phyloP scores from a whole-genome alignment of 2,888 invertebrate genomes.

The Pseudococcus longispinus region DNA sequence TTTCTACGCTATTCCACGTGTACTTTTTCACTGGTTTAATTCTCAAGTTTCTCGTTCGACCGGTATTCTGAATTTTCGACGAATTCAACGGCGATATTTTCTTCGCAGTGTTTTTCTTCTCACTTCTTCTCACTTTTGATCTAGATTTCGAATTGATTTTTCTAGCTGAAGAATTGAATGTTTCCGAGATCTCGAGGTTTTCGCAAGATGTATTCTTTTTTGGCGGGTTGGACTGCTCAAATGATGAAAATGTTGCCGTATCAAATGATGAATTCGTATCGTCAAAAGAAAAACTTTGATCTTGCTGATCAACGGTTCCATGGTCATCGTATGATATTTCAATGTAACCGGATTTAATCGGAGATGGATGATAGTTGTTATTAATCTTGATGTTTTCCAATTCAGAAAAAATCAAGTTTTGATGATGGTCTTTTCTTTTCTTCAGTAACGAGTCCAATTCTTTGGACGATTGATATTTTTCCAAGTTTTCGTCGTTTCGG shows the following conservation, averaged over 20 bases:
- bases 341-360: neutral
- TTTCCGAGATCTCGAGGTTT: neutral
- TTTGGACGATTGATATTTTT: conserved; percentile 2
- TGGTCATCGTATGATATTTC: conserved; percentile 2
- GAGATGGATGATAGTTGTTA: neutral
- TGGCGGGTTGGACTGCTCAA: neutral
- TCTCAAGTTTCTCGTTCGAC: neutral
- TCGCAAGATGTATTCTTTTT: neutral
- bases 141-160: neutral
- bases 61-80: neutral
- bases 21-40: neutral
- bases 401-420: conserved; percentile 2
- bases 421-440: neutral
- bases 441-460: neutral
- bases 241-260: neutral
- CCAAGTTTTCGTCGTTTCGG: neutral
- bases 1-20: neutral
- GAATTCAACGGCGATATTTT: neutral
- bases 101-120: neutral
- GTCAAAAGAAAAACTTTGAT: neutral
- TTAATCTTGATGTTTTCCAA: conserved; percentile 34
- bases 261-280: neutral
- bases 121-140: neutral
- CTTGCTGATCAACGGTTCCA: no score
- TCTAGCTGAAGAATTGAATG: neutral